phyloP scores from a whole-genome alignment of 2,113 vertebrate species.

The Oostethus manadensis region DNA sequence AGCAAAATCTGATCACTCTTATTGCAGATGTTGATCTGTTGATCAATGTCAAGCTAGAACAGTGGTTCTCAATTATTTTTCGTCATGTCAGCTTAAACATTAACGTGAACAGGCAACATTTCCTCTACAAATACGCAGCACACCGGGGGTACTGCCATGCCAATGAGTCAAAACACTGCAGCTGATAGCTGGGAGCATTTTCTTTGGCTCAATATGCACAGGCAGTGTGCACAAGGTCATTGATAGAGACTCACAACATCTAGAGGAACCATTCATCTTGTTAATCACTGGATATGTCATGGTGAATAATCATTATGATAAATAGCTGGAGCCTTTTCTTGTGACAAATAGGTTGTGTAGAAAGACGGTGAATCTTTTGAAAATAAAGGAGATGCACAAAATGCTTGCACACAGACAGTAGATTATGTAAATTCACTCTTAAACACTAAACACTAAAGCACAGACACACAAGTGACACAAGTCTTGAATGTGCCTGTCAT shows the following conservation, averaged over 20 bases:
- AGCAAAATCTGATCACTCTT: too few relatives aligned
- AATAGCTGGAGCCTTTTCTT: constrained; percentile 41
- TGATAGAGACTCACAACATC: constrained; percentile 44
- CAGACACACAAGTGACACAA: constrained; percentile 7
- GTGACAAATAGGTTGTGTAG: constrained; percentile 48
- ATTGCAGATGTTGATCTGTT: too few relatives aligned
- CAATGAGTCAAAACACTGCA: constrained; percentile 49
- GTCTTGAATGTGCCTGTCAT: constrained; percentile 24
- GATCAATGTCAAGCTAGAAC: too few relatives aligned
- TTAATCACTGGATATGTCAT: constrained; percentile 63
- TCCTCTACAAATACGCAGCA: constrained; percentile 40
- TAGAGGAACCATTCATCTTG: constrained; percentile 61
- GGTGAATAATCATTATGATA: constrained; percentile 63
- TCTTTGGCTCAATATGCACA: constrained; percentile 43
- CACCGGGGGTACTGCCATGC: constrained; percentile 15
- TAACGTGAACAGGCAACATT: constrained; percentile 45
- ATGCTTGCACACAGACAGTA: constrained; percentile 16
- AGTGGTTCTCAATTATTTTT: too few relatives aligned
- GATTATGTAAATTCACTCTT: constrained; percentile 25
- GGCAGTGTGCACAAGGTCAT: constrained; percentile 62
- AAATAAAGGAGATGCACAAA: constrained; percentile 25
- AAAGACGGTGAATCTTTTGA: constrained; percentile 50
- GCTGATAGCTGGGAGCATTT: constrained; percentile 37
- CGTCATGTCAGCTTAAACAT: constrained; percentile 51
- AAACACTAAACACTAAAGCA: constrained; percentile 7